Conservation (phyloP, 2,113 vertebrate genomes). For the Daphoenositta chrysoptera region DNA sequence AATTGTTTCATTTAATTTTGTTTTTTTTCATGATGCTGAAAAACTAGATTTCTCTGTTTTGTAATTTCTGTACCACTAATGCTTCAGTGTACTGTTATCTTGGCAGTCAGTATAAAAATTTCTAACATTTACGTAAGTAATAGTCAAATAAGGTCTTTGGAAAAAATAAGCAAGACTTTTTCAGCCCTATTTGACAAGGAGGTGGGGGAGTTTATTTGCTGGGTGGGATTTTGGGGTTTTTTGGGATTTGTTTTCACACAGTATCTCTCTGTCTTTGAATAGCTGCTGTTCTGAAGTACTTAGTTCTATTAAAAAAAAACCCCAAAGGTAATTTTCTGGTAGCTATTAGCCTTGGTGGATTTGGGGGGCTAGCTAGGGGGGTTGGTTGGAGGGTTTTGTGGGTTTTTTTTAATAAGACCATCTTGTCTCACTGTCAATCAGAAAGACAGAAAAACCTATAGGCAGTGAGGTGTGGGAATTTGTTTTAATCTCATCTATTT, state of each 20-base stretch:
- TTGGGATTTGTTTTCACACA: neutral
- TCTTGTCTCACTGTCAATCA: neutral
- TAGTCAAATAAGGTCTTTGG: neutral
- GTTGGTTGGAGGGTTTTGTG: neutral
- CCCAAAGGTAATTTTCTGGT: neutral
- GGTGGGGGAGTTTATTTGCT: neutral
- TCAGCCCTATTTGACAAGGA: neutral
- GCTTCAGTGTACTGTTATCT: neutral
- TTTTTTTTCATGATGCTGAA: neutral
- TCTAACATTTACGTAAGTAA: neutral
- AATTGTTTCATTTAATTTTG: neutral
- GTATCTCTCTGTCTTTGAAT: neutral
- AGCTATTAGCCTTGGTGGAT: neutral
- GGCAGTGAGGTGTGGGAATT: neutral
- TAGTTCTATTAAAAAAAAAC: neutral
- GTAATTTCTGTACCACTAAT: neutral
- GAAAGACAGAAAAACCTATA: neutral
- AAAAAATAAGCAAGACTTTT: neutral
- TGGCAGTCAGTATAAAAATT: neutral
- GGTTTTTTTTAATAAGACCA: rapidly evolving
- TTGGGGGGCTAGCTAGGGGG: neutral
- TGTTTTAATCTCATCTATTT: neutral
- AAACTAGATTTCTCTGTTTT: neutral
- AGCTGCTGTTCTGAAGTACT: neutral
- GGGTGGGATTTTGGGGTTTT: neutral